Conservation (phyloP, 2,113 vertebrate genomes). For the Anas platyrhynchos region DNA sequence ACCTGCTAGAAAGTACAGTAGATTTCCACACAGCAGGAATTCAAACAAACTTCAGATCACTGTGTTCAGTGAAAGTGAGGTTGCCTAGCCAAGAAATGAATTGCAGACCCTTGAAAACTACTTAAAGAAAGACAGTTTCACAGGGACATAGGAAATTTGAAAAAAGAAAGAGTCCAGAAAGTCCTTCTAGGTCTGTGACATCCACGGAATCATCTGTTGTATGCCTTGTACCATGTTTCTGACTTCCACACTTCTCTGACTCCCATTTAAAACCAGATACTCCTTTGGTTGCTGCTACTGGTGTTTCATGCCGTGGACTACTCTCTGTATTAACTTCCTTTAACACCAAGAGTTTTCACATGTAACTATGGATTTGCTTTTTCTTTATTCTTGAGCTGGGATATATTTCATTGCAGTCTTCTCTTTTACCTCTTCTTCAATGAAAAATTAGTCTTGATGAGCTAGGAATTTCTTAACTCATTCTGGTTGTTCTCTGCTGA, state of each 20-base stretch:
- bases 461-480: background rate
- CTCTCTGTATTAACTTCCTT: background rate
- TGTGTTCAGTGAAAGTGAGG: slow-evolving; percentile 56
- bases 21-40: slow-evolving; percentile 69
- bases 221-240: background rate
- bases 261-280: background rate
- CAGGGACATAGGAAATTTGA: slow-evolving; percentile 36
- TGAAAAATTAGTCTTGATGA: background rate
- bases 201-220: background rate
- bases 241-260: background rate
- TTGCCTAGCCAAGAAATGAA: slow-evolving; percentile 66
- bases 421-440: background rate
- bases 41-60: slow-evolving; percentile 68
- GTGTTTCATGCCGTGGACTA: background rate
- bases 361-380: background rate
- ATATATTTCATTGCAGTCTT: background rate
- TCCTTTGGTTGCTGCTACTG: background rate
- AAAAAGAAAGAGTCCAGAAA: slow-evolving; percentile 21
- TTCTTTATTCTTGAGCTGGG: background rate
- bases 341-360: background rate
- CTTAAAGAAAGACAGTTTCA: slow-evolving; percentile 51
- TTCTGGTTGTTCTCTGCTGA: background rate
- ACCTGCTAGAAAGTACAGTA: slow-evolving; percentile 75
- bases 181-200: background rate
- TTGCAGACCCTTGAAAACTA: slow-evolving; percentile 51